phyloP scores from a whole-genome alignment of 2,113 vertebrate species.

The Paracanthobrama guichenoti region DNA sequence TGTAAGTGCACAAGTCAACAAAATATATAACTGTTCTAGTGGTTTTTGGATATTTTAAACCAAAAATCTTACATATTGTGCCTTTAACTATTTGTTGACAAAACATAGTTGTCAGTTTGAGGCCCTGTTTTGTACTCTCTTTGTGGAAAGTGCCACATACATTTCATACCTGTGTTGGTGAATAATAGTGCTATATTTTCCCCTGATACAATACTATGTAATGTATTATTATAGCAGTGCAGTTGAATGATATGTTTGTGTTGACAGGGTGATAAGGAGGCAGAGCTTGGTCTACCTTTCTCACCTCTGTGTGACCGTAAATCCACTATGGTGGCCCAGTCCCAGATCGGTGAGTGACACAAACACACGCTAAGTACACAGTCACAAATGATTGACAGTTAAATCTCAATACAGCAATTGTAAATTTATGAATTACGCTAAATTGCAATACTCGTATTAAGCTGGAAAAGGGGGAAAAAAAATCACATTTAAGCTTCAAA shows the following conservation, averaged over 20 bases:
- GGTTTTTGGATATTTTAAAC: no score
- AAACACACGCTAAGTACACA: neutral
- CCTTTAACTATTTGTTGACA: no score
- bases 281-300: constrained; percentile 94
- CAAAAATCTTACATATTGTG: no score
- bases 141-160: no score
- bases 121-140: no score
- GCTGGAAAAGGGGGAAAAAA: no score
- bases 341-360: constrained; percentile 89
- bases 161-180: no score
- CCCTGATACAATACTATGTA: neutral
- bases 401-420: neutral
- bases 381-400: no score
- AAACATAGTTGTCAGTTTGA: no score
- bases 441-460: neutral
- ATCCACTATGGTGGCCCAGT: constrained; percentile 98
- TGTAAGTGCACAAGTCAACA: no score
- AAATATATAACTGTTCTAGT: no score
- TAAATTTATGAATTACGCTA: neutral
- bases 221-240: neutral
- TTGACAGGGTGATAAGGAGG: constrained; percentile 95
- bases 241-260: constrained; percentile 48
- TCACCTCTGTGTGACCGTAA: constrained; percentile 98
- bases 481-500: no score
- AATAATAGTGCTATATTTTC: neutral